Evolutionary conservation across 1,140 invertebrate species (phyloP).

Genomic region (Calycopis cecrops): DNA sequence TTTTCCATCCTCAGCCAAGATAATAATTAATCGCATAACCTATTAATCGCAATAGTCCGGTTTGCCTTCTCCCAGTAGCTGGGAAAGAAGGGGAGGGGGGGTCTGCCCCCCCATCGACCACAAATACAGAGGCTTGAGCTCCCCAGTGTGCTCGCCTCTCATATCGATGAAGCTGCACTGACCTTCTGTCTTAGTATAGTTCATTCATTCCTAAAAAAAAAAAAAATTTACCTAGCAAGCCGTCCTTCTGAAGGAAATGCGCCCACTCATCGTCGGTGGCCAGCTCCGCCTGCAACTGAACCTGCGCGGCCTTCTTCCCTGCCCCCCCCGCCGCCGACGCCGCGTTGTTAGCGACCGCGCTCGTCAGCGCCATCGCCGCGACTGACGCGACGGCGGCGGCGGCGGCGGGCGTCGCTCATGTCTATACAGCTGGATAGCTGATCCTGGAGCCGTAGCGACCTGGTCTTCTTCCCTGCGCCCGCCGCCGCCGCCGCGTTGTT

Average conservation of each 20-base stretch:
- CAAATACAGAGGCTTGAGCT: too few species aligned
- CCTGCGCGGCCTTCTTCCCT: conserved; percentile 84
- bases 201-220: too few species aligned
- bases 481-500: conserved; percentile 54
- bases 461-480: conserved; percentile 81
- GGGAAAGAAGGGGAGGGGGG: too few species aligned
- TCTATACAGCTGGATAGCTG: not conserved
- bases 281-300: conserved; percentile 87
- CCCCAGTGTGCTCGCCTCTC: too few species aligned
- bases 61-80: too few species aligned
- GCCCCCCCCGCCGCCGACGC: conserved; percentile 57
- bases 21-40: too few species aligned
- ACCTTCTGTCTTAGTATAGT: too few species aligned
- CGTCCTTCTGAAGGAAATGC: conserved; percentile 85
- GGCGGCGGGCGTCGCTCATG: not conserved
- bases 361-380: conserved; percentile 48
- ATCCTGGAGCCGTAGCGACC: too few species aligned
- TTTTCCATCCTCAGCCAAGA: too few species aligned
- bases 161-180: too few species aligned
- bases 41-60: too few species aligned
- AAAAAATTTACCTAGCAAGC: conserved; percentile 84
- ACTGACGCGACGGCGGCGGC: conserved; percentile 21
- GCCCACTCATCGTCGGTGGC: conserved; percentile 91
- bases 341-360: conserved; percentile 51
- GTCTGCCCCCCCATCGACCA: too few species aligned